Base-by-base conservation (phyloP, 2,113 vertebrate genomes). In the Myotis yumanensis region DNA sequence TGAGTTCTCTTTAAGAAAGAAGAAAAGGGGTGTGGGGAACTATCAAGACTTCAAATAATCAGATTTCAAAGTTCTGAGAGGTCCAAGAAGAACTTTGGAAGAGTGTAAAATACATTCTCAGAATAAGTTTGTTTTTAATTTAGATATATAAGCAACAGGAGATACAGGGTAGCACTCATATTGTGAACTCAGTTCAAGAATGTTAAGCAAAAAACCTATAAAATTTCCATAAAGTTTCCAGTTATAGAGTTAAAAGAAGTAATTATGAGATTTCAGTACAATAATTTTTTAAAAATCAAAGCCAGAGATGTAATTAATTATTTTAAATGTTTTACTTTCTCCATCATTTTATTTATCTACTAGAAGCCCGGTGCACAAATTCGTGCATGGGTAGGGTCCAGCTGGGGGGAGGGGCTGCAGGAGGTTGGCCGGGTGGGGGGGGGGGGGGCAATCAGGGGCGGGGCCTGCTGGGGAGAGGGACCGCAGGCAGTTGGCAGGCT, bases 261-360 rank as follows among this genome's bases (percentile, higher is more conserved):
- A 43, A 72, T 82, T 54, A 69, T 54, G 15, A 81, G 51, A 46
- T 28, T 73, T 95, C 17, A 57, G 32, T 16, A 43, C 1, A 86
- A 46, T 37, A 71, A 62, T 22, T 69, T 84, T 71, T 89, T 64
- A 37, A 91, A 91, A 59, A 46, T 87, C 11, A 54, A 86, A 77
- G 28, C 73, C 35, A 91, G 62, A 79, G 25, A 69, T 84, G 46
- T 77, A 25, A 46, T 82, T 82, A 83, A 37, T 90, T 84, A 30
- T 85, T 90, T 48, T 37, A 71, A 89, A 64, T 73, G 69, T 66
- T 94, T 95, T 59, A 23, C 23, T 71, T 90, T 94, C 25, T 84
- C 12, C 43, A 17, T 84, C 5, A 72, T 71, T 77, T 69, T 69
- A 28, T n/a, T 73, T 64, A 23, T 82, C 11, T 64, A 35, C 4